Conservation (phyloP, 2,113 vertebrate species). For the Oreocharis arfaki region DNA sequence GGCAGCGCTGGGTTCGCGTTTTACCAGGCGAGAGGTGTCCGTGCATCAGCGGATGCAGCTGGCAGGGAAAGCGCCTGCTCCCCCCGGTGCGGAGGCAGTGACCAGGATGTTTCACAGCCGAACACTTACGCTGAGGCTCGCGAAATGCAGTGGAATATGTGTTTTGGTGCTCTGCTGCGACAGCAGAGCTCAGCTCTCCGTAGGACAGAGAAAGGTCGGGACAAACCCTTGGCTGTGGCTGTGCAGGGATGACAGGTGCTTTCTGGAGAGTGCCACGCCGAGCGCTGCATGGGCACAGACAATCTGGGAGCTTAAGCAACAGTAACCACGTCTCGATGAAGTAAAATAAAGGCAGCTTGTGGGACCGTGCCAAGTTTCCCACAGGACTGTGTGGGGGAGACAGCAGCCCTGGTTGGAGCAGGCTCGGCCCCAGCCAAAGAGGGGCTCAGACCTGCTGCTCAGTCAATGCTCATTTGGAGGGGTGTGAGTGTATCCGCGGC, state of each 20-base stretch:
- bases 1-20: not conserved
- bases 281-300: not conserved
- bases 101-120: not conserved
- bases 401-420: not conserved
- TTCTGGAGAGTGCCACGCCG: not conserved
- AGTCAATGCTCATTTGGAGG: accelerated
- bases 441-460: not conserved
- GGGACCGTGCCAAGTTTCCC: not conserved
- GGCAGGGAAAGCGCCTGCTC: not conserved
- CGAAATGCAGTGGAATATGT: accelerated
- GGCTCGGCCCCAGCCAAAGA: not conserved
- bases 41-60: not conserved
- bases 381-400: not conserved
- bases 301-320: not conserved
- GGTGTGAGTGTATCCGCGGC: not conserved
- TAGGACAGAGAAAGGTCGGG: not conserved
- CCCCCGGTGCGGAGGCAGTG: not conserved
- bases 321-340: not conserved
- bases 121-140: not conserved
- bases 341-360: not conserved
- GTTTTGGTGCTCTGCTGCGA: not conserved
- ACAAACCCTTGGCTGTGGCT: not conserved
- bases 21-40: not conserved
- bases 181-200: not conserved
- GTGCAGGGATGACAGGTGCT: not conserved